phyloP scores from a whole-genome alignment of 2,797 vertebrate species.

The Cryptoprocta ferox region DNA sequence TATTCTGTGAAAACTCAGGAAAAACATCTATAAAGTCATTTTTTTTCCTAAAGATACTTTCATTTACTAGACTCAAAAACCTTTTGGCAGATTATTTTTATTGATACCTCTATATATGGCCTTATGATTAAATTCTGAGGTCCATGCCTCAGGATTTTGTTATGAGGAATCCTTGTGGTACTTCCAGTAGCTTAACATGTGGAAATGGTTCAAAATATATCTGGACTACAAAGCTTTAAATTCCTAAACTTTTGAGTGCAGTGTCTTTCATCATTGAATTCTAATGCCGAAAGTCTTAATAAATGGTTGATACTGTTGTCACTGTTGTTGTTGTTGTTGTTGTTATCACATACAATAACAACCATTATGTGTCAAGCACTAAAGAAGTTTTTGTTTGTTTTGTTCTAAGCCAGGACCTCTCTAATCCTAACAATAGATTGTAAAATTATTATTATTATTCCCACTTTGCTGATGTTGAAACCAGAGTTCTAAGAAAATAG shows the following conservation, averaged over 20 bases:
- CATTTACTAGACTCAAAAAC: not conserved
- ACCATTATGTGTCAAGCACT: not conserved
- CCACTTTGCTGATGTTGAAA: not conserved
- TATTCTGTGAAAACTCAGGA: not conserved
- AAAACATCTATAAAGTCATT: not conserved
- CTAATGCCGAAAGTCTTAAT: not conserved
- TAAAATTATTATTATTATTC: not conserved
- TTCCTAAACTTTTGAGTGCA: not conserved
- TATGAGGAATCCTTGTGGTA: not conserved
- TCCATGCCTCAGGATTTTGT: not conserved
- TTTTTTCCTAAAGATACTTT: not conserved
- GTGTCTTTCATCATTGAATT: not conserved
- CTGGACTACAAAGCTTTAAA: not conserved
- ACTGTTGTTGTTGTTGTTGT: not conserved
- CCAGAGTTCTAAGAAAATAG: not conserved
- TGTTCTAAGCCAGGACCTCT: not conserved
- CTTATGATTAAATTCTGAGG: not conserved
- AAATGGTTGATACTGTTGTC: not conserved
- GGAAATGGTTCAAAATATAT: not conserved
- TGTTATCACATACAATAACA: not conserved
- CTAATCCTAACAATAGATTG: not conserved
- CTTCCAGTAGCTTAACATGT: not conserved
- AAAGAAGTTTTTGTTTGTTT: not conserved
- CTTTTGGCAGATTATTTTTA: not conserved
- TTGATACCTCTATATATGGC: not conserved